Base-by-base conservation (phyloP, 2,888 invertebrate species). In the Unio delphinus region DNA sequence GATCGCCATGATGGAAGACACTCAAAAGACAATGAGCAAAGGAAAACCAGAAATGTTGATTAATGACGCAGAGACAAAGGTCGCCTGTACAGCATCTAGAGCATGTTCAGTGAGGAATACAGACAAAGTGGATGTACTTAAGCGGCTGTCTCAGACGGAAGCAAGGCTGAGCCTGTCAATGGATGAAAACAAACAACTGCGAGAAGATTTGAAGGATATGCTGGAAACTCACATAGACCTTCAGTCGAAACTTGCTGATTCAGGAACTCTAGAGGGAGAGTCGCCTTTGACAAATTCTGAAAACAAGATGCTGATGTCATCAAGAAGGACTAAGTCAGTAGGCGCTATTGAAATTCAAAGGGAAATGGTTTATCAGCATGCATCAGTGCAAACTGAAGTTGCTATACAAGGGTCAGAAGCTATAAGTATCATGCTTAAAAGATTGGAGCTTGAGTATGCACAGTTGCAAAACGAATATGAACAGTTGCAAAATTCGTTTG, bases 1-100 rank as follows among this genome's bases (percentile, higher is more conserved):
- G 66, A 77, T 77, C 18, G 77, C 74, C 17, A 74, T 73, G 23
- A 74, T 77, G 74, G 77, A 77, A 23, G 77, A 77, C 23, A 74
- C 73, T 34, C 77, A 77, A 57, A 74, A 74, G 1, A 73, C 73
- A 74, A 77, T 73, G 77, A 74, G 77, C 55, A 68, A 74, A 15
- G 77, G 73, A 28, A 73, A 74, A 60, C 61, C 74, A 34, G 74
- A 77, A 45, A 67, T 61, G 30, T 73, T 77, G 74, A 77, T 74
- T n/a, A 74, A 77, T 60, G 77, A 77, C 30, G 71, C 74, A 4
- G 77, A 77, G 65, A 54, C 45, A 15, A 45, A 45, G 11, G 3
- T 1, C 45, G 3, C 45, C 45, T 11, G 11, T 45, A 15, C 45
- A 15, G 3, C 8, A 15, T 45, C 15, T 45, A 45, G 3, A 15